phyloP scores from a whole-genome alignment of 2,113 vertebrate genomes.

The Pachyramphus minor region DNA sequence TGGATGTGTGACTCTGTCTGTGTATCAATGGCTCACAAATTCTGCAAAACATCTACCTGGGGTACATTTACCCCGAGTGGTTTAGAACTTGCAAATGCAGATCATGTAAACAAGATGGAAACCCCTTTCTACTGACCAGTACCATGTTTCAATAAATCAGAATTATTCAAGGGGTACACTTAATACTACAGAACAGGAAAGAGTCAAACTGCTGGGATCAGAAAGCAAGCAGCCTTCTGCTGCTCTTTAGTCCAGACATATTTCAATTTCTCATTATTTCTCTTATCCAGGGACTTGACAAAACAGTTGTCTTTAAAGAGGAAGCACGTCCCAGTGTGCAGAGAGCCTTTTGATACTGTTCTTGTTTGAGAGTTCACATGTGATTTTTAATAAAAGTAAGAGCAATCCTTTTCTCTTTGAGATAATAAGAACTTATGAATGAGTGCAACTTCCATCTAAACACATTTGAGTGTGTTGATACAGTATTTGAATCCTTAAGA shows the following conservation, averaged over 20 bases:
- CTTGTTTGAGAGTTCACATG: background rate
- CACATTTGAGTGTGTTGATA: background rate
- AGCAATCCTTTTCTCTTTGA: background rate
- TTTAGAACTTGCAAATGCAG: background rate
- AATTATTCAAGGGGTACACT: background rate
- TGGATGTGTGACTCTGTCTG: background rate
- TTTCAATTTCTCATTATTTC: background rate
- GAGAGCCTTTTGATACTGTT: background rate
- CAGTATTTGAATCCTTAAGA: background rate
- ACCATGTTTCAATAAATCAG: background rate
- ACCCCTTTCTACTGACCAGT: background rate
- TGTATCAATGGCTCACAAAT: background rate
- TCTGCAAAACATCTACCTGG: background rate
- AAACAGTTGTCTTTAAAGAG: background rate
- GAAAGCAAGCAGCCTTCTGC: background rate
- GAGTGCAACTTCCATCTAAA: background rate
- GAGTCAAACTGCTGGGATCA: background rate
- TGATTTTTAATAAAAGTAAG: background rate
- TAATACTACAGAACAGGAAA: background rate
- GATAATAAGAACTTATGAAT: background rate
- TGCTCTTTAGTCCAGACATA: background rate
- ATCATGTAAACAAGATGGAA: background rate
- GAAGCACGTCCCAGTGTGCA: background rate
- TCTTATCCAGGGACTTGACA: background rate
- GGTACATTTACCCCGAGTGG: background rate